These are phyloP conservation scores for Temnothorax unifasciatus DNA, from an alignment of 2,888 invertebrate genomes.

Conservation along the genomic window DNA sequence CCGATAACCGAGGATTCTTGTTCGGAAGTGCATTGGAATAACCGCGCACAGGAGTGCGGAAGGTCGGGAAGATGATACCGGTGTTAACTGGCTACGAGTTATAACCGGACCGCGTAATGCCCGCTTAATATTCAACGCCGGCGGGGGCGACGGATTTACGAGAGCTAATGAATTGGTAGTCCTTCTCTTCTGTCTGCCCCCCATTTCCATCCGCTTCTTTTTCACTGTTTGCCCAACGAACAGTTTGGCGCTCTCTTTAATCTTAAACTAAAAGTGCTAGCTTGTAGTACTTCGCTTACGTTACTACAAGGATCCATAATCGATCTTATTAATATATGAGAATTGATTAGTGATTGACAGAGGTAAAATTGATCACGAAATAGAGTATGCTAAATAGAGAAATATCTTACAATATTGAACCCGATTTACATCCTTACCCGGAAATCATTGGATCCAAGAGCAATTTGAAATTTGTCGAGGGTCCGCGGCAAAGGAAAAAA, in stretches of 20 bases:
- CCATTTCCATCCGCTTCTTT: slow-evolving; percentile 9
- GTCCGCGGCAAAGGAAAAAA: slow-evolving; percentile 56
- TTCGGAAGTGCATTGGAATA: background rate
- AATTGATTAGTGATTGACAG: background rate
- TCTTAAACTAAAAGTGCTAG: slow-evolving; percentile 1
- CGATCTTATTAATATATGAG: background rate
- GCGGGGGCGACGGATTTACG: slow-evolving; percentile 84
- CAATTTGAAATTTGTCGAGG: slow-evolving; percentile 77
- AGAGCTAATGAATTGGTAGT: slow-evolving; percentile 85
- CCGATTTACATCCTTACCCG: slow-evolving; percentile 72
- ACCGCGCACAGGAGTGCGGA: slow-evolving; percentile 42
- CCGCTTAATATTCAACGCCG: slow-evolving; percentile 85
- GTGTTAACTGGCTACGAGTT: slow-evolving; percentile 84
- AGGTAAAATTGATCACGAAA: background rate
- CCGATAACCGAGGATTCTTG: background rate
- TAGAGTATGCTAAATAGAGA: background rate
- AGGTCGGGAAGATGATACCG: slow-evolving; percentile 68
- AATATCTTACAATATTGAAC: background rate
- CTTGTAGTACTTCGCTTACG: background rate
- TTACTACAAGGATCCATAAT: background rate
- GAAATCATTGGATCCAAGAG: slow-evolving; percentile 80
- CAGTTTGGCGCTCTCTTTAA: background rate
- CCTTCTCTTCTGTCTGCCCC: slow-evolving; percentile 55
- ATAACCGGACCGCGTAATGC: slow-evolving; percentile 82
- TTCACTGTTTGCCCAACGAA: slow-evolving; percentile 5